phyloP scores from a whole-genome alignment of 2,888 invertebrate genomes.

The Cryptus armator region DNA sequence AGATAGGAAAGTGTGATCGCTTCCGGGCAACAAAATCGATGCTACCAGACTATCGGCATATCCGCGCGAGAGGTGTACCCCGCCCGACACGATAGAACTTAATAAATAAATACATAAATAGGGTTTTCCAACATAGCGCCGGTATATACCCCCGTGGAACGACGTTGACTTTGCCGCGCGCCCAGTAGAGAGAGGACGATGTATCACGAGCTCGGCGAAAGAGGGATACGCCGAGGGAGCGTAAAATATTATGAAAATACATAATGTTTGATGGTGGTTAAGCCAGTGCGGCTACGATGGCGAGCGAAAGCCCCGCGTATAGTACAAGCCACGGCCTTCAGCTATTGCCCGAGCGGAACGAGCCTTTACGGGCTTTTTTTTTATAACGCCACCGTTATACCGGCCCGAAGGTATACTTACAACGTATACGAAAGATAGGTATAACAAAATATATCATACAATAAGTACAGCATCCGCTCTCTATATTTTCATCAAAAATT shows the following conservation, averaged over 20 bases:
- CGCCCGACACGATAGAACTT: constrained; percentile 66
- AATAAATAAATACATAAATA: constrained; percentile 69
- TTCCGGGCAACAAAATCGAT: constrained; percentile 62
- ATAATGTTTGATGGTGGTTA: constrained; percentile 79
- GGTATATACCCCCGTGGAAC: constrained; percentile 34
- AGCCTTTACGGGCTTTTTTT: constrained; percentile 75
- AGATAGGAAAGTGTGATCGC: constrained; percentile 64
- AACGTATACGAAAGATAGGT: constrained; percentile 3
- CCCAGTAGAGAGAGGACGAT: constrained; percentile 40
- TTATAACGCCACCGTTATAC: constrained; percentile 72
- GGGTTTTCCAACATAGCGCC: constrained; percentile 42
- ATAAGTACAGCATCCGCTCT: neutral
- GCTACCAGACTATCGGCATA: constrained; percentile 44
- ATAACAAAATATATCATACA: constrained; percentile 40
- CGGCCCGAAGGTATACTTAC: constrained; percentile 41
- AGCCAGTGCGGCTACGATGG: constrained; percentile 71
- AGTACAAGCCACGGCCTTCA: constrained; percentile 22
- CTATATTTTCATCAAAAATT: neutral
- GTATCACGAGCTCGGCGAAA: constrained; percentile 67
- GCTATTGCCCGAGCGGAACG: constrained; percentile 67
- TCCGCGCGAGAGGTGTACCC: constrained; percentile 36
- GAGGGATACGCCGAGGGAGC: constrained; percentile 70
- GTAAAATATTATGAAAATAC: constrained; percentile 81
- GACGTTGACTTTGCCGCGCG: constrained; percentile 46
- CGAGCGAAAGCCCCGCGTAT: constrained; percentile 27